Base-by-base conservation (phyloP, 1,140 invertebrate genomes). In the Drosophila prosaltans region DNA sequence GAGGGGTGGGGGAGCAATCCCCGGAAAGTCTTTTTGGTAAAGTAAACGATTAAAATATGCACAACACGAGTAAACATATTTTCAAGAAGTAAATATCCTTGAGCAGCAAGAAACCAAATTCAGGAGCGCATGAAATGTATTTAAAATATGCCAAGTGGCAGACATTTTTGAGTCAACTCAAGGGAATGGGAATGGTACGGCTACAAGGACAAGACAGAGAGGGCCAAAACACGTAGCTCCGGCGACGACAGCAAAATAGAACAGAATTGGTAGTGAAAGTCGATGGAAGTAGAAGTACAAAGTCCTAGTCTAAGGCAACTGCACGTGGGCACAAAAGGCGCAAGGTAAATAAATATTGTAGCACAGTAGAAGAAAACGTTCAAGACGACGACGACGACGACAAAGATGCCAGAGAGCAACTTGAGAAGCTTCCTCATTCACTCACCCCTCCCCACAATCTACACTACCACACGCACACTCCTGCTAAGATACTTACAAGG, bases 21-120 rank as follows among this genome's bases (percentile, higher is more conserved):
- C 76, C 55, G 76, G 76, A 78, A 75, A 81, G 82, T 82, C 71
- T 77, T 73, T 36, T 83, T 69, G 73, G 81, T 72, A 91, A 88
- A 88, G 86, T 77, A 90, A 91, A 91, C 90, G 91, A 91, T 91
- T 91, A 91, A 91, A 91, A 91, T 91, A 91, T 91, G 90, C 90
- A 91, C 90, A 91, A 91, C 90, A 91, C 83, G 78, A 91, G 90
- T 91, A 91, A 91, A 91, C 86, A 91, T 84, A 83, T 91, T 91
- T 88, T 91, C 78, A 88, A 91, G 86, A 81, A 90, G 90, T 78
- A 91, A 91, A 91, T 91, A 91, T 91, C 90, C 90, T 91, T 77
- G 59, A 91, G 90, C 60, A 74, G 66, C 68, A 58, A 71, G 61
- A 83, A 69, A 75, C 73, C 73, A 24, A 83, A 82, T 76, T 91